Evolutionary conservation across 2,888 invertebrate species (phyloP).

Genomic region (Axea sp.): DNA sequence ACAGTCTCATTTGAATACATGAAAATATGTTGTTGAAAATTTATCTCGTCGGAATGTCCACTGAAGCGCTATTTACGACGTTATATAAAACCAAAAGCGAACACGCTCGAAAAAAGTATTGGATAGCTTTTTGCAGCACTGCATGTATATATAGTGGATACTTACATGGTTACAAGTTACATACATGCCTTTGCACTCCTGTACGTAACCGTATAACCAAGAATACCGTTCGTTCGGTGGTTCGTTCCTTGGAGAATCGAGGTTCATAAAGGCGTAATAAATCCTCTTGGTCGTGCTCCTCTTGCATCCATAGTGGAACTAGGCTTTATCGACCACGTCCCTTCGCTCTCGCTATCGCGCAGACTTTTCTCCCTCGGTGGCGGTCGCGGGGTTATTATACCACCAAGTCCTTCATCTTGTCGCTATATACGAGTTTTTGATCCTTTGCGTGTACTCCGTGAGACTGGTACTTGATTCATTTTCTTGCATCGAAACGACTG

Average conservation of each 20-base stretch:
- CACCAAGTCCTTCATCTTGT: slow-evolving; percentile 31
- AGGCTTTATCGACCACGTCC: slow-evolving; percentile 55
- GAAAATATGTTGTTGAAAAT: slow-evolving; percentile 23
- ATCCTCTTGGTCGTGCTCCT: slow-evolving; percentile 61
- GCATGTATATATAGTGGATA: slow-evolving; percentile 9
- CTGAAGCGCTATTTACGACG: slow-evolving; percentile 30
- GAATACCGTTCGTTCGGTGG: slow-evolving; percentile 66
- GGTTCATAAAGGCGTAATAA: slow-evolving; percentile 70
- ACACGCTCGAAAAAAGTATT: slow-evolving; percentile 28
- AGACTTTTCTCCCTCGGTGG: slow-evolving; percentile 25
- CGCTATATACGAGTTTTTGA: slow-evolving; percentile 26
- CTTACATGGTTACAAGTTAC: slow-evolving; percentile 45
- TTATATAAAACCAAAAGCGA: slow-evolving; percentile 31
- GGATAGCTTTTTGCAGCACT: slow-evolving; percentile 25
- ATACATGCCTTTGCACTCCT: slow-evolving; percentile 49
- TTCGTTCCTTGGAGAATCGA: slow-evolving; percentile 58
- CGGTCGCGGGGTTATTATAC: slow-evolving; percentile 39
- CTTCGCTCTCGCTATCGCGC: slow-evolving; percentile 37
- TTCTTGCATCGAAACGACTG: slow-evolving; percentile 9
- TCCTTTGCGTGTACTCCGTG: slow-evolving; percentile 30
- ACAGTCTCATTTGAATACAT: slow-evolving; percentile 21
- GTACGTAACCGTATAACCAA: slow-evolving; percentile 42
- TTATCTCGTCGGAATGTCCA: slow-evolving; percentile 19
- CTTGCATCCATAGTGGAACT: slow-evolving; percentile 40
- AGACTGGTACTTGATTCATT: slow-evolving; percentile 31